Base-by-base conservation (phyloP, 1,140 invertebrate genomes). In the Potamilus streckersoni region DNA sequence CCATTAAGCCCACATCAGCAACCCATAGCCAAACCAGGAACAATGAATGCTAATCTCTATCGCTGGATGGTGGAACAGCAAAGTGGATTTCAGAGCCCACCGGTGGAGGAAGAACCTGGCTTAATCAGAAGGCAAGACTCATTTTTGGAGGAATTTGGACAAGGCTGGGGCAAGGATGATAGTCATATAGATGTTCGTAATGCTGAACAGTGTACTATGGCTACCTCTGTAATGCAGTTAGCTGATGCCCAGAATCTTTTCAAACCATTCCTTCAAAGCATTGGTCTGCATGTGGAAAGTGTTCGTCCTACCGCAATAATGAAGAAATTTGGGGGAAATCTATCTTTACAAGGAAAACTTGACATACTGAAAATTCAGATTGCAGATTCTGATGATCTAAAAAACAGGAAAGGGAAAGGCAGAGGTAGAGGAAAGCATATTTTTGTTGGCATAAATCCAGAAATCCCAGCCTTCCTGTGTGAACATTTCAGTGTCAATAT, bases 41-140 rank as follows among this genome's bases (percentile, higher is more conserved):
- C 11, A 49, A 85, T 88, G 57, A 84, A 87, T n/a, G 95, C 97
- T 87, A 95, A 96, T 91, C 90, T 98, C 58, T 98, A 98, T 85
- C 82, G 87, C 77, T 98, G 96, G 96, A 97, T 98, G 96, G 95
- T 95, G 0, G 95, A 96, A 84, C 96, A 97, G 82, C 95, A 97
- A 86, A 77, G 55, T 69, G 70, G 70, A 13, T 67, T 93, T 93
- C 78, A 93, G 91, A 77, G 83, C 17, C 16, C 60, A 19, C 19
- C 64, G 12, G 31, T 68, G 13, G 72, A 79, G 12, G 58, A 71
- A 20, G 75, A 77, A 38, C 75, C 75, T 15, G 16, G 60, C 15
- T 65, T 66, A 27, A 71, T 79, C 17, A 79, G 79, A 72, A 67
- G 83, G 38, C 86, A 86, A 38, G 87, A 88, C 67, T 86, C 86